Percentiles rank a stretch among this genome's conserved stretches.
phyloP scores from a whole-genome alignment of 2,888 invertebrate genomes.

The Amblyjoppa fuscipennis region DNA sequence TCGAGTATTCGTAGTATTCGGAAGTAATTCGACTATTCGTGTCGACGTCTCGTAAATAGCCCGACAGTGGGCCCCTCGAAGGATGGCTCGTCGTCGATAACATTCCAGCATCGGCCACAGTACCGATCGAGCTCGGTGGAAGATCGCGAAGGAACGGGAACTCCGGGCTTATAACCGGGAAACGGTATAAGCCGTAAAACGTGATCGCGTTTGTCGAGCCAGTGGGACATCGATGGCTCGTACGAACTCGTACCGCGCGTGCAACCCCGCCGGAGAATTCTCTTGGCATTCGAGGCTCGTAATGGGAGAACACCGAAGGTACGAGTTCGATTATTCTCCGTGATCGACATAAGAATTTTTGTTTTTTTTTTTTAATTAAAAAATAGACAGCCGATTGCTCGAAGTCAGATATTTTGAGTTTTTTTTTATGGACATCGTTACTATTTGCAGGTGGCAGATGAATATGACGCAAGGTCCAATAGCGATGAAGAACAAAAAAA shows the following conservation, averaged over 20 bases:
- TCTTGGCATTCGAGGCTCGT: neutral
- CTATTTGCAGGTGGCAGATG: neutral
- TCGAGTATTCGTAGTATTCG: neutral
- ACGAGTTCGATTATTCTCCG: neutral
- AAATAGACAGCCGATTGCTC: neutral
- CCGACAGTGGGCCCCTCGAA: neutral
- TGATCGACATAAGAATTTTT: no score
- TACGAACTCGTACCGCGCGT: neutral
- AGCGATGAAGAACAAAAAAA: neutral
- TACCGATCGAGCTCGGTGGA: neutral
- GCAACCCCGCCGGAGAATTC: neutral
- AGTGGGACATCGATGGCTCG: neutral
- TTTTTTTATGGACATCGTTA: neutral
- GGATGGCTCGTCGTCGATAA: neutral
- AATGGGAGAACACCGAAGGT: neutral
- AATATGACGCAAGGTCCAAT: neutral
- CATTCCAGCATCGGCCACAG: neutral
- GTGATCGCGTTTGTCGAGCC: slow-evolving; percentile 17
- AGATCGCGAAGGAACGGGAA: neutral
- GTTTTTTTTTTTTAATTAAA: neutral
- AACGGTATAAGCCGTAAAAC: slow-evolving; percentile 12
- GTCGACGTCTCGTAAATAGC: neutral
- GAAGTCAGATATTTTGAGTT: neutral
- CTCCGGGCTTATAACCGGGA: no score
- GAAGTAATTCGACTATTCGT: neutral